Evolutionary conservation across 2,113 vertebrate species (phyloP).

Genomic region (Grus americana): DNA sequence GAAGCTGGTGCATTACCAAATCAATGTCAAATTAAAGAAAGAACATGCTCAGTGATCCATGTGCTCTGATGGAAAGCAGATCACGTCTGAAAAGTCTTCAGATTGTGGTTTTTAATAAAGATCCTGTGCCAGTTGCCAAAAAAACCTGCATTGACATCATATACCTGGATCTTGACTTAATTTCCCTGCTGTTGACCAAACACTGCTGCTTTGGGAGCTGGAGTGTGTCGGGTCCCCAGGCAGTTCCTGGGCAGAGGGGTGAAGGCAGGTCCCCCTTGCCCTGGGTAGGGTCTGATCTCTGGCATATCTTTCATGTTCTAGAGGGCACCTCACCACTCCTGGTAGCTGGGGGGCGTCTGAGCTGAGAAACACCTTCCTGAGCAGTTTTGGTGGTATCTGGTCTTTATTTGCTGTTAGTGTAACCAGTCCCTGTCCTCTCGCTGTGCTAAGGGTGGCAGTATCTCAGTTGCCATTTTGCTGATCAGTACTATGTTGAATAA

Average conservation of each 20-base stretch:
- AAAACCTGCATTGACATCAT: not conserved
- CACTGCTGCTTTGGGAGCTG: not conserved
- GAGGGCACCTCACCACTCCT: not conserved
- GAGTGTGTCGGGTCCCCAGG: accelerated
- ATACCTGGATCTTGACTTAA: not conserved
- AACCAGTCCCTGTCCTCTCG: not conserved
- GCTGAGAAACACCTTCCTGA: not conserved
- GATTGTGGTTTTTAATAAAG: not conserved
- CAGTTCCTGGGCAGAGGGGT: not conserved
- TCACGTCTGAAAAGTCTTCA: not conserved
- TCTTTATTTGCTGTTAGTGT: not conserved
- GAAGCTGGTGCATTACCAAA: not conserved
- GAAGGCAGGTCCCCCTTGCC: too few relatives aligned
- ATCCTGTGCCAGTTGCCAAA: not conserved
- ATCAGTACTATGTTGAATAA: accelerated
- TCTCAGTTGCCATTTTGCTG: accelerated
- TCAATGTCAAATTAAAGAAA: not conserved
- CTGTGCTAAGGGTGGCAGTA: not conserved
- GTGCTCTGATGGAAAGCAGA: not conserved
- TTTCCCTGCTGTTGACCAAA: not conserved
- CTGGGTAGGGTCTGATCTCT: not conserved
- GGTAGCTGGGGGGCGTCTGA: not conserved
- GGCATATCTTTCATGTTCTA: not conserved
- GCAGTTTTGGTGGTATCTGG: not conserved
- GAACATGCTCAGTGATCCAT: not conserved